These are phyloP conservation scores for Quadriops clusia DNA, from an alignment of 2,888 invertebrate species.

Conservation along the genomic window DNA sequence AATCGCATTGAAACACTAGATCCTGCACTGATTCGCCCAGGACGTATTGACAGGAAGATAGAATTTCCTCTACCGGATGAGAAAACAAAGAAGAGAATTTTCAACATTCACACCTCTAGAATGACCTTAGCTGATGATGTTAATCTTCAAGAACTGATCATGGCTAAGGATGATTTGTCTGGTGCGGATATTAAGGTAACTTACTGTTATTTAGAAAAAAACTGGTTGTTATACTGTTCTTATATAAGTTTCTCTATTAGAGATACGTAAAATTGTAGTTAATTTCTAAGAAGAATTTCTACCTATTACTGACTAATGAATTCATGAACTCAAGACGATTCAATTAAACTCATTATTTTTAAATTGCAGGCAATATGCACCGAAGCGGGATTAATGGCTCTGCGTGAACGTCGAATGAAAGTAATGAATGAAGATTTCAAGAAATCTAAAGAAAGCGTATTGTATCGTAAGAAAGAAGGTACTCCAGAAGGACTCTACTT, in stretches of 20 bases:
- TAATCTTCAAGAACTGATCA: conserved; percentile 88
- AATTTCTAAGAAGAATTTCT: too few relatives aligned
- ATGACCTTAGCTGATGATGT: conserved; percentile 98
- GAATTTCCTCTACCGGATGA: conserved; percentile 99
- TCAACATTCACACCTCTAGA: conserved; percentile 95
- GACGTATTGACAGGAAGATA: conserved; percentile 97
- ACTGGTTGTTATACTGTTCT: too few relatives aligned
- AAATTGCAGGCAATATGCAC: conserved; percentile 91
- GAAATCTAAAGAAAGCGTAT: conserved; percentile 97
- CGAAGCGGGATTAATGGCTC: conserved; percentile 95
- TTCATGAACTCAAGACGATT: too few relatives aligned
- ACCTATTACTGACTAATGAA: too few relatives aligned
- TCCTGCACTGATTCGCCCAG: conserved; percentile 96
- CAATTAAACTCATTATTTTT: conserved; percentile 3
- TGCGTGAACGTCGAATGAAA: conserved; percentile 97
- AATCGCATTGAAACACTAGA: conserved; percentile 97
- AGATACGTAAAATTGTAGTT: too few relatives aligned
- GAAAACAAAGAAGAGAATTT: conserved; percentile 93
- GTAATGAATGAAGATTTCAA: conserved; percentile 99
- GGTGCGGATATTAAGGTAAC: conserved; percentile 87
- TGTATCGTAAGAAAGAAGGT: conserved; percentile 98
- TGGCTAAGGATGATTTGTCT: conserved; percentile 98
- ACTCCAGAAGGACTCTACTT: conserved; percentile 98
- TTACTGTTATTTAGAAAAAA: conserved; percentile 6
- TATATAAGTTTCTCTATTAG: too few relatives aligned